Percentiles rank a stretch among this genome's conserved stretches.
These are phyloP conservation scores for Melanerpes formicivorus DNA, from an alignment of 2,113 vertebrate genomes.

Conservation along the genomic window DNA sequence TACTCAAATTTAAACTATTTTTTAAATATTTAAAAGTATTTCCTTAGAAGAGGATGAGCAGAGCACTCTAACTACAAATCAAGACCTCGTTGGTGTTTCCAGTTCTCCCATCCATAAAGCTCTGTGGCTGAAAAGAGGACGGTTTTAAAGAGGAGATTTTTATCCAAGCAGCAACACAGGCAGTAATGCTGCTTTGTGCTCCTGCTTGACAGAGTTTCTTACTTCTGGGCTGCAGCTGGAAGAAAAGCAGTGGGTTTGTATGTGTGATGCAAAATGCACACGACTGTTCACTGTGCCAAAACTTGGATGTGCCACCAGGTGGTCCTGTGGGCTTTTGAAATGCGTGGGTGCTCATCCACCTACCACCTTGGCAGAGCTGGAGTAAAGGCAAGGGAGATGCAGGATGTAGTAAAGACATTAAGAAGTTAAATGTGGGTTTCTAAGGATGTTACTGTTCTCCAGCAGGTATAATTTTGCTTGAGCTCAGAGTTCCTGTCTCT, in stretches of 20 bases:
- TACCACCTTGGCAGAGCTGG: not conserved
- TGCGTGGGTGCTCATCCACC: not conserved
- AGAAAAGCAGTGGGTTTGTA: not conserved
- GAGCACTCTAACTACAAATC: not conserved
- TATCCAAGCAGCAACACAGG: not conserved
- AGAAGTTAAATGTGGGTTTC: not conserved
- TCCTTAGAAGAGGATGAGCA: not conserved
- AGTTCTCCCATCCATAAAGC: not conserved
- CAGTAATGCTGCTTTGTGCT: not conserved
- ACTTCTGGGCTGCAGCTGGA: not conserved
- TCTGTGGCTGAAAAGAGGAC: not conserved
- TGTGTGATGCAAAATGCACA: not conserved
- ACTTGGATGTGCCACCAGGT: not conserved
- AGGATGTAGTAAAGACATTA: fast-evolving
- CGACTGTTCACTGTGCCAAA: not conserved
- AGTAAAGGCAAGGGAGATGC: not conserved
- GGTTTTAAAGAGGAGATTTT: not conserved
- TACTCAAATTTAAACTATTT: not conserved
- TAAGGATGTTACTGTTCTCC: not conserved
- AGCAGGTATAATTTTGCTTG: not conserved
- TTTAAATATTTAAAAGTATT: not conserved
- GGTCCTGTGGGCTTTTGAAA: not conserved
- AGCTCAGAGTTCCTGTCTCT: not conserved
- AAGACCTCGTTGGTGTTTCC: not conserved
- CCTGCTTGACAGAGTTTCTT: not conserved